Evolutionary conservation across 2,888 invertebrate species (phyloP).

Genomic region (Graphium colonna): DNA sequence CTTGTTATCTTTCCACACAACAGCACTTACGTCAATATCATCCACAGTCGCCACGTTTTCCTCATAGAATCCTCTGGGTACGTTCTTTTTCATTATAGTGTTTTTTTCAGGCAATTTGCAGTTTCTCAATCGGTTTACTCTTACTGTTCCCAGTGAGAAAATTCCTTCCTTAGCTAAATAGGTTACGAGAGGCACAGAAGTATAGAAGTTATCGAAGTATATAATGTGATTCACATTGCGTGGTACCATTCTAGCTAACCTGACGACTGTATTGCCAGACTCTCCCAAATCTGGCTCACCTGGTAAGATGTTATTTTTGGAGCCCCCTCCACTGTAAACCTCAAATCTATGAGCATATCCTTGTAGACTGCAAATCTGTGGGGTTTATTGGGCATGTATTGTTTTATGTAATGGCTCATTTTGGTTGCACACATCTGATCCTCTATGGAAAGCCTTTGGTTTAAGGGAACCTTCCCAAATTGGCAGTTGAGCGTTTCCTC

Average conservation of each 20-base stretch:
- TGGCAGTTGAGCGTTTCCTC: too few species aligned
- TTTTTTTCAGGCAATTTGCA: conserved; percentile 38
- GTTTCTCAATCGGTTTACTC: conserved; percentile 34
- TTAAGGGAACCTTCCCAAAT: too few species aligned
- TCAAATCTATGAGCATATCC: background rate
- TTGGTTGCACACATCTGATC: too few species aligned
- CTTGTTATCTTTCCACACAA: too few species aligned
- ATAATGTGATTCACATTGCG: conserved; percentile 33
- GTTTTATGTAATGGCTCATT: conserved; percentile 39
- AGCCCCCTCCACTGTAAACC: background rate
- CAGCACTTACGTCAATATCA: too few species aligned
- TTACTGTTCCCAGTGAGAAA: conserved; percentile 34
- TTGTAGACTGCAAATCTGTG: conserved; percentile 26
- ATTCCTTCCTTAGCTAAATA: conserved; percentile 18
- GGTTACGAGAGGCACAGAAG: conserved; percentile 4
- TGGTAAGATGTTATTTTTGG: conserved; percentile 26
- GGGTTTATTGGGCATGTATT: conserved; percentile 40
- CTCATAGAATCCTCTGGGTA: conserved; percentile 32
- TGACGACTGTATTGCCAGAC: conserved; percentile 34
- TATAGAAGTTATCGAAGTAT: conserved; percentile 31
- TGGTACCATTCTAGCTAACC: conserved; percentile 36
- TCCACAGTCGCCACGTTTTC: conserved; percentile 33
- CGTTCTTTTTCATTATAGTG: conserved; percentile 33
- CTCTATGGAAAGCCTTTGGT: conserved; percentile 37
- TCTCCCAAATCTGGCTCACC: conserved; percentile 39